A percentile compares a stretch with the other conserved stretches of the same genome.
Evolutionary conservation across 2,113 vertebrate species (phyloP).

Genomic region (Upupa epops): DNA sequence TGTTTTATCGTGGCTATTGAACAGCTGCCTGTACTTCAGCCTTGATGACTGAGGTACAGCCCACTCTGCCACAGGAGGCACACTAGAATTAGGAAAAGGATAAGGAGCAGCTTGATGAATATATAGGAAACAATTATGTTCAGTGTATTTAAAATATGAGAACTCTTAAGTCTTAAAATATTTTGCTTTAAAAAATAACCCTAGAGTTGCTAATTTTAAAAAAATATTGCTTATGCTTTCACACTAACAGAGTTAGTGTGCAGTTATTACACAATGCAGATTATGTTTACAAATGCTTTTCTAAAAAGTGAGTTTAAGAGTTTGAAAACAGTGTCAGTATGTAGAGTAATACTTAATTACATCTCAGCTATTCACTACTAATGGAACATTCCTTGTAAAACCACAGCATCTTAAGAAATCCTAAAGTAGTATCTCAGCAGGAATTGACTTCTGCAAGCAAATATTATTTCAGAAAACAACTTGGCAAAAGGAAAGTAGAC

Average conservation of each 20-base stretch:
- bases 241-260: neutral
- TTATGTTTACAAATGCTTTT: neutral
- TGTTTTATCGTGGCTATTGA: conserved; percentile 98
- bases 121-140: neutral
- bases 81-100: conserved; percentile 58
- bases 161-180: neutral
- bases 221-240: neutral
- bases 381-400: neutral
- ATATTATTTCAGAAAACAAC: neutral
- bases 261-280: neutral
- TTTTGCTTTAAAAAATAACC: neutral
- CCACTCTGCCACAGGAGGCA: conserved; percentile 85
- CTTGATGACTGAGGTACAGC: conserved; percentile 94
- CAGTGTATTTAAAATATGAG: neutral
- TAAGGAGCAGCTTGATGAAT: neutral
- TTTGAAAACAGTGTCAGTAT: neutral
- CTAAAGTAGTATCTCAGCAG: neutral
- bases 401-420: neutral
- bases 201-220: conserved; percentile 3
- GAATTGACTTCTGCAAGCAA: neutral
- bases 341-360: neutral
- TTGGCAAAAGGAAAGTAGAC: neutral
- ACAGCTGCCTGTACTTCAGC: conserved; percentile 96
- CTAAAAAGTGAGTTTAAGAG: neutral
- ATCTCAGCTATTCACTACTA: neutral